Base-by-base conservation (phyloP, 2,797 vertebrate species). In the Phoebastria nigripes region DNA sequence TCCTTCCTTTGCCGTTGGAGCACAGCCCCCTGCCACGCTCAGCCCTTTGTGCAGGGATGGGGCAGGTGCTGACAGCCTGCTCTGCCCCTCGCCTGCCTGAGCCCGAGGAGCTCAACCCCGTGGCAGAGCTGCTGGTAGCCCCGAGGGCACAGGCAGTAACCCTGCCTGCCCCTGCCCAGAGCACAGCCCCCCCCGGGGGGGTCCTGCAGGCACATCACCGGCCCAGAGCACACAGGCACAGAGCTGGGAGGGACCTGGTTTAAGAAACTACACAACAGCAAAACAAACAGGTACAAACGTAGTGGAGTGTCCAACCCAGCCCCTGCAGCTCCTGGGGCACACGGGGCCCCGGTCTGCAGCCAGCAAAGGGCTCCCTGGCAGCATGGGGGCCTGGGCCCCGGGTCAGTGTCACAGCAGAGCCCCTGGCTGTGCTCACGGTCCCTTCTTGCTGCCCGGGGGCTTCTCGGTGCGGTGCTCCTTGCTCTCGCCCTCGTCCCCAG, bases 391-490 rank as follows among this genome's bases (percentile, higher is more conserved):
- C 39, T 83, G 72, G 21, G 33, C 29, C 44, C 66, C 0, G 1
- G 33, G 31, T 77, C 65, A 46, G 58, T 1, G 3, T 88, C 86
- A 54, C 55, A 71, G 65, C n/a, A 74, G 67, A 67, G 35, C 5
- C 20, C n/a, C 19, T 1, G 0, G 33, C 56, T 2, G 0, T 1
- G 4, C 26, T 97, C 95, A 96, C 0, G 29, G 93, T 3, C 21
- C 86, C 65, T 96, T 96, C 80, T 95, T 95, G 82, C 89, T 90
- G 26, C 95, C 33, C 1, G 97, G 98, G 72, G 92, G 72, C 4
- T 99, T 99, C 96, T 99, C 99, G 0, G 98, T 97, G 42, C 10
- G 58, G 10, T 11, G 61, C 95, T 99, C 99, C 97, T 99, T 99
- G 90, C 95, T 94, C 82, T 99, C 98, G 0, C 98, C 97, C 1